A percentile compares a stretch with the other conserved stretches of the same genome.
Evolutionary conservation across 2,888 invertebrate genomes (phyloP).

Genomic region (Parapristionchus giblindavisi): DNA sequence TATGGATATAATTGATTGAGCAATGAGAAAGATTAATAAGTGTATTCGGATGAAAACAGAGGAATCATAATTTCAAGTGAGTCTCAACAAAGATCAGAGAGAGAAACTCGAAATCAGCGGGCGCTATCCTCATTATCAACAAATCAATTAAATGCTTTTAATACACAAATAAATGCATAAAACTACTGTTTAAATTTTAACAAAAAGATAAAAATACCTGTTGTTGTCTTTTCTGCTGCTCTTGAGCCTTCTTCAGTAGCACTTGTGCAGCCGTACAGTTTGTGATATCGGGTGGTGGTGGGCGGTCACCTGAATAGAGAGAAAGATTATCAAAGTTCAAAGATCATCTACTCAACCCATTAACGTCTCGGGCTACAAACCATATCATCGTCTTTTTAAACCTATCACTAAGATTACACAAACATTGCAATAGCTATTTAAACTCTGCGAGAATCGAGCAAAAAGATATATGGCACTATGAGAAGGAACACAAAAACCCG

Average conservation of each 20-base stretch:
- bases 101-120: not conserved
- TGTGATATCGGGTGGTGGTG: constrained; percentile 37
- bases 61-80: not conserved
- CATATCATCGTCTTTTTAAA: not conserved
- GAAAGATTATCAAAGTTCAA: not conserved
- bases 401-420: not conserved
- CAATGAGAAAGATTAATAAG: not conserved
- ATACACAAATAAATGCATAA: no score
- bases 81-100: not conserved
- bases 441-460: not conserved
- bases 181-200: not conserved
- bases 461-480: no score
- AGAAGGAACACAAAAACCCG: no score
- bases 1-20: not conserved
- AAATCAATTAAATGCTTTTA: no score
- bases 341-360: not conserved
- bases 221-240: constrained; percentile 53
- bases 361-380: no score
- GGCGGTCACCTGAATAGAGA: constrained; percentile 27
- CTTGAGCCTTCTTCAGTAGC: constrained; percentile 51
- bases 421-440: not conserved
- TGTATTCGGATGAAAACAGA: not conserved
- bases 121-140: not conserved
- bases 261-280: constrained; percentile 52
- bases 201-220: constrained; percentile 42